These are phyloP conservation scores for Nixonia krombeini DNA, from an alignment of 1,140 invertebrate species.

Conservation along the genomic window DNA sequence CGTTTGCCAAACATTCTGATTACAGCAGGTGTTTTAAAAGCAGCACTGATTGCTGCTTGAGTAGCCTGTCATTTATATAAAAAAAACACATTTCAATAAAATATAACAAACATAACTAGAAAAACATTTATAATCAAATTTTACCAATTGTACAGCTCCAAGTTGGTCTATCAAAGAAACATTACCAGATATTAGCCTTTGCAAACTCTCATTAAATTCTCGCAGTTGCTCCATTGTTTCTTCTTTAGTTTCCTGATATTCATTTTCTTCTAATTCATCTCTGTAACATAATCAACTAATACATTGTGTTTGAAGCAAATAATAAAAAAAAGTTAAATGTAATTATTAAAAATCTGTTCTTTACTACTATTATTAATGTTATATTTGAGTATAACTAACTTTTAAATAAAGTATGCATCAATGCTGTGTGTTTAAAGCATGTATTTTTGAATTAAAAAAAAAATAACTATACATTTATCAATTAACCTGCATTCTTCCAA, in stretches of 20 bases:
- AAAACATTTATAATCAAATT: neutral
- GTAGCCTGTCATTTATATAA: conserved; percentile 64
- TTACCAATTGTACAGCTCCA: conserved; percentile 78
- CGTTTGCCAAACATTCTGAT: conserved; percentile 83
- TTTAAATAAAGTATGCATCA: too few relatives aligned
- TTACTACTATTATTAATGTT: too few relatives aligned
- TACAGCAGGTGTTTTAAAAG: conserved; percentile 85
- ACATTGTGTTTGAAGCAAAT: conserved; percentile 4
- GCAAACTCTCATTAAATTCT: conserved; percentile 80
- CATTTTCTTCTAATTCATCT: conserved; percentile 76
- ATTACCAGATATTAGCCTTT: conserved; percentile 79
- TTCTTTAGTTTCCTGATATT: conserved; percentile 81
- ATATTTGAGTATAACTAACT: too few relatives aligned
- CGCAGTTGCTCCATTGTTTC: conserved; percentile 84
- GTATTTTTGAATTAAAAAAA: too few relatives aligned
- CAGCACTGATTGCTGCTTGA: conserved; percentile 82
- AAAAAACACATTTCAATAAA: too few relatives aligned
- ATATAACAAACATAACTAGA: neutral
- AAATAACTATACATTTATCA: neutral
- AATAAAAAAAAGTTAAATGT: neutral
- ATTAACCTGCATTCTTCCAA: conserved; percentile 80
- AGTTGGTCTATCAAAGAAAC: conserved; percentile 80
- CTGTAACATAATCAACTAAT: conserved; percentile 67
- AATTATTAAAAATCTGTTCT: neutral
- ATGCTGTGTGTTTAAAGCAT: too few relatives aligned